Evolutionary conservation across 2,888 invertebrate species (phyloP).

Genomic region (Megaustenia siamemsis): DNA sequence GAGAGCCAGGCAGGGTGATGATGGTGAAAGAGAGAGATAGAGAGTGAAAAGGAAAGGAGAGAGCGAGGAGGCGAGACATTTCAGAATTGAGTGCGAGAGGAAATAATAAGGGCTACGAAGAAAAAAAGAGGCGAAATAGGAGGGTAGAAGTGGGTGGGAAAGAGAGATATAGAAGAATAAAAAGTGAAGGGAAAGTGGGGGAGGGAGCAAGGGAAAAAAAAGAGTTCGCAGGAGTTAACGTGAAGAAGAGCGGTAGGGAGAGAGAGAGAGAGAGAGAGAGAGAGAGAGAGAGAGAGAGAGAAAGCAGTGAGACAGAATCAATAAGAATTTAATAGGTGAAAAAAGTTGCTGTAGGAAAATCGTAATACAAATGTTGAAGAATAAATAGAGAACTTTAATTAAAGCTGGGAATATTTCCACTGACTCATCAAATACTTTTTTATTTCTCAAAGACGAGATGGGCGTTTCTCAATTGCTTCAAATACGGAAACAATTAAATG

Average conservation of each 20-base stretch:
- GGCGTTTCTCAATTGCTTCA: too few species aligned
- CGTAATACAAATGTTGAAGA: too few species aligned
- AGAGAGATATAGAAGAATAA: slow-evolving; percentile 14
- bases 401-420: too few species aligned
- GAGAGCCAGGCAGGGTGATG: slow-evolving; percentile 27
- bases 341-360: too few species aligned
- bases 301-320: neutral
- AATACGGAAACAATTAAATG: too few species aligned
- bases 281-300: neutral
- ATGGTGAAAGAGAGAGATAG: slow-evolving; percentile 2
- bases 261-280: slow-evolving; percentile 24
- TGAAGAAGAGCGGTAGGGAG: slow-evolving; percentile 13
- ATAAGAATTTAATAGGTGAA: too few species aligned
- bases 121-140: neutral
- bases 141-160: slow-evolving; percentile 16
- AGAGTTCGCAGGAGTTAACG: slow-evolving; percentile 9
- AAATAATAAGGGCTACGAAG: neutral
- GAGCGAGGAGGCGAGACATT: neutral
- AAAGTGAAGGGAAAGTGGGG: neutral
- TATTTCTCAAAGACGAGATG: too few species aligned
- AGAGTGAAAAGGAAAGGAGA: neutral
- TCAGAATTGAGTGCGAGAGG: neutral
- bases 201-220: neutral
- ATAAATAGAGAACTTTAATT: too few species aligned
- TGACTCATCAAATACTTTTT: too few species aligned